Conservation (phyloP, 1,140 invertebrate species). For the Listronotus oregonensis region DNA sequence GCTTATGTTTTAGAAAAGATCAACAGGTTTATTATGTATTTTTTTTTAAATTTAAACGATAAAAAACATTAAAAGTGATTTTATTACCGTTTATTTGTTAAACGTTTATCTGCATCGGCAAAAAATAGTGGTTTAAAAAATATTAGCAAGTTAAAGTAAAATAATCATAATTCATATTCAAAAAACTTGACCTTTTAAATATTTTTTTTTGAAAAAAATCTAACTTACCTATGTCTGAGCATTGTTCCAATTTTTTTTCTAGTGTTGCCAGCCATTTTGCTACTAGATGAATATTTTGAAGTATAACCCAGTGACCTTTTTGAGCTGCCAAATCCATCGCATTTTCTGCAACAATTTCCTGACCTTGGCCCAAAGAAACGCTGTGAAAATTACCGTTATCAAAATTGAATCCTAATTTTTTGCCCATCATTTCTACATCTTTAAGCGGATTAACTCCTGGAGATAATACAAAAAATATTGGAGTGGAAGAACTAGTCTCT, state of each 20-base stretch:
- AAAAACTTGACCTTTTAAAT: too few relatives aligned
- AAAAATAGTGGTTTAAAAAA: too few relatives aligned
- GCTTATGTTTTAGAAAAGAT: too few relatives aligned
- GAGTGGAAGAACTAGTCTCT: slow-evolving; percentile 82
- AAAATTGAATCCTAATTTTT: slow-evolving; percentile 78
- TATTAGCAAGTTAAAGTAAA: too few relatives aligned
- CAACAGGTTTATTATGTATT: too few relatives aligned
- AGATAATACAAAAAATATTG: slow-evolving; percentile 93
- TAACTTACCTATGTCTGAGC: slow-evolving; percentile 70
- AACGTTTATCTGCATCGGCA: too few relatives aligned
- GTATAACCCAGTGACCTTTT: slow-evolving; percentile 91
- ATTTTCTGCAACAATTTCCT: slow-evolving; percentile 88
- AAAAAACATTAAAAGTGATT: too few relatives aligned
- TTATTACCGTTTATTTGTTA: too few relatives aligned
- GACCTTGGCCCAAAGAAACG: slow-evolving; percentile 92
- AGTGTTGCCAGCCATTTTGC: slow-evolving; percentile 84
- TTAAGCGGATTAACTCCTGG: slow-evolving; percentile 94
- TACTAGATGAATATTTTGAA: slow-evolving; percentile 91
- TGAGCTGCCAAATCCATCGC: slow-evolving; percentile 78
- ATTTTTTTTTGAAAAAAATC: too few relatives aligned
- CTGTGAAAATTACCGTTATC: slow-evolving; percentile 89
- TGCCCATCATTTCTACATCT: slow-evolving; percentile 82
- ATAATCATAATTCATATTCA: too few relatives aligned
- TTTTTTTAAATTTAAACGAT: too few relatives aligned
- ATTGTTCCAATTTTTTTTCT: slow-evolving; percentile 90